phyloP scores from a whole-genome alignment of 2,888 invertebrate genomes.

The Polyommatus icarus region DNA sequence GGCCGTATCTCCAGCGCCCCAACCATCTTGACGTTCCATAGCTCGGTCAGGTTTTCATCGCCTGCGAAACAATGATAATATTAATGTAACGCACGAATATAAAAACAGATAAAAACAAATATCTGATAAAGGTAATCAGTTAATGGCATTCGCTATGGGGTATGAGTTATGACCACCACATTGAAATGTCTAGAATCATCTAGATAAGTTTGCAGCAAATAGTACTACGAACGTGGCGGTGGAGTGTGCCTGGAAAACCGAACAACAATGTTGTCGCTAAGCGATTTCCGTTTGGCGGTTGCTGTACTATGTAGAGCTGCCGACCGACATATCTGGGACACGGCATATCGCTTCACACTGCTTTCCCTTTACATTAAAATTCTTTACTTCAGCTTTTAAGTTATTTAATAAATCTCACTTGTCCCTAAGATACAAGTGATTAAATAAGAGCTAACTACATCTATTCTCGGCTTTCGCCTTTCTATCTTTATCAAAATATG shows the following conservation, averaged over 20 bases:
- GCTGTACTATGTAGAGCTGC: conserved; percentile 55
- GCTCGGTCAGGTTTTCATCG: conserved; percentile 74
- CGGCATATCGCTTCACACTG: conserved; percentile 49
- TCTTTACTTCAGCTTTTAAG: conserved; percentile 25
- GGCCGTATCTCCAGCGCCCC: conserved; percentile 61
- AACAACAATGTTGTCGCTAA: conserved; percentile 74
- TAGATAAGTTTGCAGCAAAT: not conserved
- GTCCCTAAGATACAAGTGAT: not conserved
- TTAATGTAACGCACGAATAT: not conserved
- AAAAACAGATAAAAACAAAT: conserved; percentile 39
- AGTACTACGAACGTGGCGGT: conserved; percentile 34
- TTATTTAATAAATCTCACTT: not conserved
- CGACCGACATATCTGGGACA: conserved; percentile 72
- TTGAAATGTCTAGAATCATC: not conserved
- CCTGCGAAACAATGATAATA: conserved; percentile 57
- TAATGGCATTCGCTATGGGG: not conserved
- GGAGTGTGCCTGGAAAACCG: conserved; percentile 51
- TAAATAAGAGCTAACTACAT: not conserved
- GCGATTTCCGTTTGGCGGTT: conserved; percentile 72
- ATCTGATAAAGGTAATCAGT: conserved; percentile 25
- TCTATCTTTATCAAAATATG: not conserved
- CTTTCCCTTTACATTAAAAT: conserved; percentile 36
- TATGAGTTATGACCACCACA: not conserved
- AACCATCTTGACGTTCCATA: conserved; percentile 73
- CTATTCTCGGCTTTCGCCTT: not conserved